phyloP scores from a whole-genome alignment of 92 coral and sea anemone genomes.

The Siderastrea siderea region DNA sequence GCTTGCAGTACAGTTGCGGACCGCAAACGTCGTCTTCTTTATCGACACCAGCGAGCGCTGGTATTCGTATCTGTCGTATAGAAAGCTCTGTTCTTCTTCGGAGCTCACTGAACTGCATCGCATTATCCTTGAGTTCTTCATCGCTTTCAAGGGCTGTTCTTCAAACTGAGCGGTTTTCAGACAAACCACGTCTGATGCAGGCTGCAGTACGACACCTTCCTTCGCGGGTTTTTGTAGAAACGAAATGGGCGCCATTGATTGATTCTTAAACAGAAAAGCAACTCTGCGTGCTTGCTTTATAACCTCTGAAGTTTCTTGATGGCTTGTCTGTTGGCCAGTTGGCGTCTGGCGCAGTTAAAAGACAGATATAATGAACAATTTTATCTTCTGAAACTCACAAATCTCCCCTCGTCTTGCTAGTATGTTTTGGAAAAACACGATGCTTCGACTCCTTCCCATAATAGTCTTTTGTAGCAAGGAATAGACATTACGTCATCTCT shows the following conservation, averaged over 20 bases:
- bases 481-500: slow-evolving; percentile 5
- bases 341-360: not conserved
- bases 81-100: not conserved
- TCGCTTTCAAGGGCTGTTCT: not conserved
- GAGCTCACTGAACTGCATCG: not conserved
- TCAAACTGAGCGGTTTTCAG: not conserved
- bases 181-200: not conserved
- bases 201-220: not conserved
- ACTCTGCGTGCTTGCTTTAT: not conserved
- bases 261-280: not conserved
- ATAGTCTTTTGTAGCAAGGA: not conserved
- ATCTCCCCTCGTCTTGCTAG: too few relatives aligned
- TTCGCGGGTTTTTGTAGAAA: not conserved
- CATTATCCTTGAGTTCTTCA: not conserved
- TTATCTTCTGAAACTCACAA: too few relatives aligned
- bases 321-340: not conserved
- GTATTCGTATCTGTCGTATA: not conserved
- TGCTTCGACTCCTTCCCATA: not conserved
- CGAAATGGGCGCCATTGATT: not conserved
- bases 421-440: not conserved
- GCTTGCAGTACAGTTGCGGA: not conserved
- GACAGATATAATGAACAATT: not conserved
- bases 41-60: not conserved
- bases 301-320: not conserved
- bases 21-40: not conserved